phyloP scores from a whole-genome alignment of 2,888 invertebrate genomes.

The Ormyrus labotus region DNA sequence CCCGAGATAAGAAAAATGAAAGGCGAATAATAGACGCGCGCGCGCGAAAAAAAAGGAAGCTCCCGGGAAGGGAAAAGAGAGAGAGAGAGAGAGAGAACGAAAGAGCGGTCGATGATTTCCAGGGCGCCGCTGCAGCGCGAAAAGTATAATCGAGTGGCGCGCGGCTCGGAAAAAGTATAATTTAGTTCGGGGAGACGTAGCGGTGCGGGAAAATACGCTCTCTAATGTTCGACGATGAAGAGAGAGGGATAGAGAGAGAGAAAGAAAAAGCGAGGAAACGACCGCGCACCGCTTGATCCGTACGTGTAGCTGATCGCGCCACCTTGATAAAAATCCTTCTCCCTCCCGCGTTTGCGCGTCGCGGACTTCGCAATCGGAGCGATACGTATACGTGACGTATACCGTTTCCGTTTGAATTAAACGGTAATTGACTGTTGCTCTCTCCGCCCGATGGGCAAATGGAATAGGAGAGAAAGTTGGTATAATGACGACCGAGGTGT shows the following conservation, averaged over 20 bases:
- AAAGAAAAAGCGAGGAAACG: conserved; percentile 24
- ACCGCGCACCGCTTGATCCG: conserved; percentile 22
- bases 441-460: background rate
- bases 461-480: background rate
- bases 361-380: background rate
- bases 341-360: background rate
- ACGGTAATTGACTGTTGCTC: conserved; percentile 24
- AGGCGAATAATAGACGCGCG: conserved; percentile 46
- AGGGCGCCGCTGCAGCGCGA: conserved; percentile 3
- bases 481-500: conserved; percentile 4
- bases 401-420: conserved; percentile 35
- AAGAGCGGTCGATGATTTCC: conserved; percentile 30
- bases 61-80: background rate
- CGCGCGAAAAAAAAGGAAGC: background rate
- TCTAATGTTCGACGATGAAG: conserved; percentile 13
- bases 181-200: conserved; percentile 19
- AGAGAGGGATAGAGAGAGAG: conserved; percentile 18
- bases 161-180: conserved; percentile 39
- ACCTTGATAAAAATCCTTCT: conserved; percentile 40
- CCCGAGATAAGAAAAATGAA: conserved; percentile 50
- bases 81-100: background rate
- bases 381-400: conserved; percentile 39
- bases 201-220: background rate
- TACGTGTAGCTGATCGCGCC: conserved; percentile 12
- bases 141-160: conserved; percentile 50